phyloP scores from a whole-genome alignment of 2,888 invertebrate species.

The Drosophila aldrichi region DNA sequence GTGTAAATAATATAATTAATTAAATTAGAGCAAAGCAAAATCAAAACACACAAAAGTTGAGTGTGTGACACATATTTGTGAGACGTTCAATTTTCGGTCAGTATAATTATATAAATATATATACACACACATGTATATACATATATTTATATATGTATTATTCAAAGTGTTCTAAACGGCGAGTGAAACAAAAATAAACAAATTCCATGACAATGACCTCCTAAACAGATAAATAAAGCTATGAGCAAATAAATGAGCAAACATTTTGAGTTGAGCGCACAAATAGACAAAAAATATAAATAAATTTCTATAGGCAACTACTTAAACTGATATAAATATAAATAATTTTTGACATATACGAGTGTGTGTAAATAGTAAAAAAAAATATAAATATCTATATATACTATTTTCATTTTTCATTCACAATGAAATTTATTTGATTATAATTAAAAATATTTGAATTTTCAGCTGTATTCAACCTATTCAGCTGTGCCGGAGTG shows the following conservation, averaged over 20 bases:
- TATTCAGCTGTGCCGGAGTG: constrained; percentile 6
- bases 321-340: constrained; percentile 5
- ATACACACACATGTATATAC: too few relatives aligned
- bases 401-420: constrained; percentile 3
- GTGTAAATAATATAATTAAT: constrained; percentile 2
- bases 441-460: constrained; percentile 2
- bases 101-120: constrained; percentile 5
- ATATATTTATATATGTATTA: background rate
- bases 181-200: constrained; percentile 54
- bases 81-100: constrained; percentile 11
- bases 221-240: constrained; percentile 57
- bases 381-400: background rate
- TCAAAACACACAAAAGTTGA: background rate
- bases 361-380: constrained; percentile 13
- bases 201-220: constrained; percentile 73
- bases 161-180: constrained; percentile 4
- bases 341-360: background rate
- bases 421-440: constrained; percentile 1
- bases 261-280: constrained; percentile 48
- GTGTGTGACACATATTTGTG: constrained; percentile 30
- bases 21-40: constrained; percentile 7
- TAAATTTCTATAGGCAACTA: constrained; percentile 9
- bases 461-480: background rate
- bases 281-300: constrained; percentile 25
- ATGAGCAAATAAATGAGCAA: constrained; percentile 53